Base-by-base conservation (phyloP, 2,888 invertebrate species). In the Xanthia icteritia region DNA sequence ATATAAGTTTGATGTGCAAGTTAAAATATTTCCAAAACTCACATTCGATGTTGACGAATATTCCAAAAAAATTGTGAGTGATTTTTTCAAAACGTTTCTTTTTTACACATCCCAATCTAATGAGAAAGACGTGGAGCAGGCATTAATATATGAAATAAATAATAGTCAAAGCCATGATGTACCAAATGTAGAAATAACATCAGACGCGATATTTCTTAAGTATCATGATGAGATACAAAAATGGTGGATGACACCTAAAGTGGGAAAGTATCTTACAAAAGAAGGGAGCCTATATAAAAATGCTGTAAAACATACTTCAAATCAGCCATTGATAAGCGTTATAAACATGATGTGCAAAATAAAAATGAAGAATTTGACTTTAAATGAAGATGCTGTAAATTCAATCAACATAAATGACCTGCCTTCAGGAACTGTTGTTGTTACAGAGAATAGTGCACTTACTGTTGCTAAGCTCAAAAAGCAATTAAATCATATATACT, bases 61-160 rank as follows among this genome's bases (percentile, higher is more conserved):
- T 60, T 67, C 54, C 11, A 51, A 51, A 36, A 20, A 0, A 1
- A 8, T n/a, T 1, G 68, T 63, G 8, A 70, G 0, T 15, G 60
- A 54, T 5, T 76, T 83, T 60, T 77, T 81, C 5, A 67, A 64
- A 1, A 68, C 56, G 23, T 27, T 86, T 61, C 70, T 84, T 23
- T 79, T 83, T 72, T 84, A 80, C 31, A 70, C 79, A n/a, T 79
- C 76, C 42, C 84, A 85, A 63, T 48, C 70, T 17, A 67, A 80
- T 27, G 77, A 82, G 31, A 58, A 58, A 1, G 54, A 54, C 23
- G 71, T 85, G 0, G 84, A 79, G n/a, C 42, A 68, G 20, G 58
- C 31, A 17, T 63, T 79, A n/a, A 72, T 61, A n/a, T 23, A 31
- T 4, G 79, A 79, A 61, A 79, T 79, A 23, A 36, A 42, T 17